phyloP scores from a whole-genome alignment of 2,113 vertebrate species.

The Corythornis madagascariensis region DNA sequence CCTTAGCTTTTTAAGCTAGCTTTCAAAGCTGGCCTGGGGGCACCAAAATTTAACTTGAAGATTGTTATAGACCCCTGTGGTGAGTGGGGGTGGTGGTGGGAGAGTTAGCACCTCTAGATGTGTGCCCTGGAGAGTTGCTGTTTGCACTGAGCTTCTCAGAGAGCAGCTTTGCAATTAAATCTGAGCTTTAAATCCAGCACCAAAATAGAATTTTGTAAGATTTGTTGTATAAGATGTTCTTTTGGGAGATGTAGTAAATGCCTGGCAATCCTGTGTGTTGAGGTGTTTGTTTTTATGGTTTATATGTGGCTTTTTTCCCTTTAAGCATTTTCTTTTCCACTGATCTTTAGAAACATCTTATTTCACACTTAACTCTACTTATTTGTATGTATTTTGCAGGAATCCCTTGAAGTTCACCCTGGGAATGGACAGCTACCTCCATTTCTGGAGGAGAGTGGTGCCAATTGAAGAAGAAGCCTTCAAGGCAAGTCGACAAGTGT shows the following conservation, averaged over 20 bases:
- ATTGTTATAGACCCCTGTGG: slow-evolving; percentile 62
- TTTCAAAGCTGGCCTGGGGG: slow-evolving; percentile 50
- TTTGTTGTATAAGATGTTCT: neutral
- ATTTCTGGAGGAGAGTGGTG: slow-evolving; percentile 68
- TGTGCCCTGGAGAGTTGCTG: neutral
- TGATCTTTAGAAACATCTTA: neutral
- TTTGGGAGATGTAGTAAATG: neutral
- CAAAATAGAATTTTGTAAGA: neutral
- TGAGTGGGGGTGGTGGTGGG: slow-evolving; percentile 50
- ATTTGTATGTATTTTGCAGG: slow-evolving; percentile 38
- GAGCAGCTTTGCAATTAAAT: slow-evolving; percentile 6
- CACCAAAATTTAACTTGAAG: slow-evolving; percentile 34
- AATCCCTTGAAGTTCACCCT: neutral
- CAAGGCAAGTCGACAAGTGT: neutral
- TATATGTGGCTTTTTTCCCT: neutral
- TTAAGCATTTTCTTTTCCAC: neutral
- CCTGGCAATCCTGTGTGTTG: neutral
- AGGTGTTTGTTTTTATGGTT: slow-evolving; percentile 3
- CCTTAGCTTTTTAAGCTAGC: neutral
- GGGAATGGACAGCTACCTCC: slow-evolving; percentile 73
- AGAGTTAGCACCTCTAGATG: slow-evolving; percentile 62
- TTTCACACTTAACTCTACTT: neutral
- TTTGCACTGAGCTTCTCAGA: slow-evolving; percentile 18
- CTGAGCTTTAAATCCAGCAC: neutral
- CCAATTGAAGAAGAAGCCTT: slow-evolving; percentile 64